These are phyloP conservation scores for Oreochromis niloticus DNA, from an alignment of 2,113 vertebrate species.

Conservation along the genomic window DNA sequence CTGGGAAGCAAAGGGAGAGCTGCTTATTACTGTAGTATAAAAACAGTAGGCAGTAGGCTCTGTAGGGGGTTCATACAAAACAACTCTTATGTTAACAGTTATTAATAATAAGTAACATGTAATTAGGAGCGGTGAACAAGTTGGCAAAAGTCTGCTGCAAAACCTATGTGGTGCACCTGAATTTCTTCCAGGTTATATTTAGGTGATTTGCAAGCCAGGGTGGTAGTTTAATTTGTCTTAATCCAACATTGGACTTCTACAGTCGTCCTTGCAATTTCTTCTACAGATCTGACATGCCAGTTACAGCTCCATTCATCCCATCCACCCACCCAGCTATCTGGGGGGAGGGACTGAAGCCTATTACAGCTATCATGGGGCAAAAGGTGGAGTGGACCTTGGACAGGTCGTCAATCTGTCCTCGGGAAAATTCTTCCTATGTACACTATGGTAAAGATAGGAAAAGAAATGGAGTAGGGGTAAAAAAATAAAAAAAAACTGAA, in stretches of 20 bases:
- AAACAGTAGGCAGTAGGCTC: not conserved
- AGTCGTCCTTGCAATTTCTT: not conserved
- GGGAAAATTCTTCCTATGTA: not conserved
- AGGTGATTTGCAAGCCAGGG: not conserved
- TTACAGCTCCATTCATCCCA: not conserved
- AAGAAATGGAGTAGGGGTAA: not conserved
- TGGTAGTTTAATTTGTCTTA: not conserved
- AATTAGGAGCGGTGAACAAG: not conserved
- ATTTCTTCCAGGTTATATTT: not conserved
- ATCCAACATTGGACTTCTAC: not conserved
- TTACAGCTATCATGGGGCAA: not conserved
- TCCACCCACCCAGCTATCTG: not conserved
- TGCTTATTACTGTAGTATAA: not conserved
- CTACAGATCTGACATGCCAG: not conserved
- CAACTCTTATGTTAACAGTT: not conserved
- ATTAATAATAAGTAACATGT: not conserved
- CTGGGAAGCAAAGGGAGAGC: not conserved
- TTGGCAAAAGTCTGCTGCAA: not conserved
- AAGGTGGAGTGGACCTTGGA: not conserved
- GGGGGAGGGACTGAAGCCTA: not conserved
- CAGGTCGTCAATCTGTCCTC: not conserved
- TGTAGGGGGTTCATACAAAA: not conserved
- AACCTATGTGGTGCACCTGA: not conserved
- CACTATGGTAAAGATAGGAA: accelerated
- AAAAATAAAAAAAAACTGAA: accelerated